Evolutionary conservation across 2,797 vertebrate species (phyloP).

Genomic region (Esox lucius): DNA sequence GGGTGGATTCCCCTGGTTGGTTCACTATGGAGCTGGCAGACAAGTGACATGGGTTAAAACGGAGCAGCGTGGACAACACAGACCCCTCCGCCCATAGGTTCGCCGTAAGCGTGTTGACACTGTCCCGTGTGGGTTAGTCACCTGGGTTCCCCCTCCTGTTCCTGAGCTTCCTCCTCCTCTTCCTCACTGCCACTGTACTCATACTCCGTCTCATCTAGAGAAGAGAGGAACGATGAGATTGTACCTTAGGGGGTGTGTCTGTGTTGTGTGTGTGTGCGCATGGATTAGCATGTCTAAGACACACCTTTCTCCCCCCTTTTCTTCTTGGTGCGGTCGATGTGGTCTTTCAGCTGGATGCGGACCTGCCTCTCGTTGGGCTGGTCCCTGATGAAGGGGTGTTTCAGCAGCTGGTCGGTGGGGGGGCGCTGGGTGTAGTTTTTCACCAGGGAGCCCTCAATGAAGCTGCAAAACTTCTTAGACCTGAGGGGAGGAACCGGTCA

Average conservation of each 20-base stretch:
- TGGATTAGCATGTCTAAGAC: neutral
- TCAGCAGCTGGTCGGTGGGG: constrained; percentile 94
- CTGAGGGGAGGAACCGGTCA: constrained; percentile 62
- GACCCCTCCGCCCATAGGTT: neutral
- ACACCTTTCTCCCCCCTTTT: constrained; percentile 98
- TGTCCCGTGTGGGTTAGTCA: constrained; percentile 46
- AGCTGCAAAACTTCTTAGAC: constrained; percentile 99
- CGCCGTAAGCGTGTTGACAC: neutral
- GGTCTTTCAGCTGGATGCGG: constrained; percentile 98
- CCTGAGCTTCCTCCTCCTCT: constrained; percentile 95
- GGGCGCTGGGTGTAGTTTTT: constrained; percentile 98
- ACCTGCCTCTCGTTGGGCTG: constrained; percentile 99
- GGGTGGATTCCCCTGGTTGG: constrained; percentile 87
- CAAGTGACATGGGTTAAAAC: neutral
- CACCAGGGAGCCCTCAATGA: constrained; percentile 97
- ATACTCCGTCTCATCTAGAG: constrained; percentile 94
- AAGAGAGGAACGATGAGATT: constrained; percentile 2
- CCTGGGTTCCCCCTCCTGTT: constrained; percentile 99
- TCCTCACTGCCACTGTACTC: constrained; percentile 99
- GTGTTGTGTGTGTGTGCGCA: neutral
- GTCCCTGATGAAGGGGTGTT: constrained; percentile 97
- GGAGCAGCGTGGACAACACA: neutral
- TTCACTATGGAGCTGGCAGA: constrained; percentile 85
- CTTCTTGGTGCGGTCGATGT: constrained; percentile 98
- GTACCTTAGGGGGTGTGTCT: neutral